These are phyloP conservation scores for Paradoxurus hermaphroditus DNA, from an alignment of 2,113 vertebrate species.

Conservation along the genomic window DNA sequence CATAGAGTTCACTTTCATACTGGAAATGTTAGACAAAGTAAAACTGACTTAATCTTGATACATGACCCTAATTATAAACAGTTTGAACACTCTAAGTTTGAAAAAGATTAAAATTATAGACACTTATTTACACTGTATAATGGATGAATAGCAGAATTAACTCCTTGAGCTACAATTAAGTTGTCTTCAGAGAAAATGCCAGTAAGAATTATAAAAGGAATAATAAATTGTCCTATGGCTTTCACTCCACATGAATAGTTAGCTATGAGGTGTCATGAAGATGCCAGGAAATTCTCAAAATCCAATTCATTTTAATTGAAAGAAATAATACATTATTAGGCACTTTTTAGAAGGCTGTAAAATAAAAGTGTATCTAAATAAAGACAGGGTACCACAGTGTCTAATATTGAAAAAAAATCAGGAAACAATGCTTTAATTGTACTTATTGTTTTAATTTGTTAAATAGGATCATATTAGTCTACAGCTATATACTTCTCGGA, in stretches of 20 bases:
- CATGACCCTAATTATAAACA: not conserved
- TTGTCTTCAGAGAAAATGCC: conserved; percentile 15
- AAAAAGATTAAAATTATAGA: not conserved
- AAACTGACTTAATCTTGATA: not conserved
- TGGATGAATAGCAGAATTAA: not conserved
- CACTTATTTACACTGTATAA: conserved; percentile 4
- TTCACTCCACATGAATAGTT: not conserved
- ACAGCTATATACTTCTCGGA: not conserved
- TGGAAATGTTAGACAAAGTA: not conserved
- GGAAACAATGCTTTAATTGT: not conserved
- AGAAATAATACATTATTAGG: not conserved
- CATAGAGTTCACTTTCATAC: not conserved
- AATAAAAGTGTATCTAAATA: not conserved
- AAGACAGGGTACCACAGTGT: not conserved
- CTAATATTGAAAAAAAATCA: not conserved
- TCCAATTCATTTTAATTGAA: not conserved
- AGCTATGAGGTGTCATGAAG: not conserved
- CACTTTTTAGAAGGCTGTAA: not conserved
- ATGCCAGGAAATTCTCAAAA: not conserved
- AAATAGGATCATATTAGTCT: not conserved
- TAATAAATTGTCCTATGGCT: not conserved
- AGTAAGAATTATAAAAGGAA: not conserved
- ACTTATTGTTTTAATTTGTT: not conserved
- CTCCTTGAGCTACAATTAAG: conserved; percentile 20
- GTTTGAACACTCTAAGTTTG: not conserved